These are phyloP conservation scores for Adelosebastes latens DNA, from an alignment of 2,797 vertebrate genomes.

Conservation along the genomic window DNA sequence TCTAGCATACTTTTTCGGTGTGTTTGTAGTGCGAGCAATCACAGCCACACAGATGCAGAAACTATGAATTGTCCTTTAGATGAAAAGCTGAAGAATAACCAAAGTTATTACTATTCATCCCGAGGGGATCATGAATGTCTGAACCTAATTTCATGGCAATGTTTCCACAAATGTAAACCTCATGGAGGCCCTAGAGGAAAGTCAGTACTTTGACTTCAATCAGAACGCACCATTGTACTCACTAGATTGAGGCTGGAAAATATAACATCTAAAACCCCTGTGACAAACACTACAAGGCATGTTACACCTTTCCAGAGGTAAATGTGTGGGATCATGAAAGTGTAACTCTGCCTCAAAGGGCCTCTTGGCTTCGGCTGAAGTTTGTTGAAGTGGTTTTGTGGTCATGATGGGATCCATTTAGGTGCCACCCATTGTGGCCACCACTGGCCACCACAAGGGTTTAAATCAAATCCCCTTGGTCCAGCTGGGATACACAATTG, in stretches of 20 bases:
- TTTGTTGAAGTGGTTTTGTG: conserved; percentile 37
- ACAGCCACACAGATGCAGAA: not conserved
- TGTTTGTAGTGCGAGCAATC: not conserved
- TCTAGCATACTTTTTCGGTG: not conserved
- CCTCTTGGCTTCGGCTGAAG: not conserved
- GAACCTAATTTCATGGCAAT: not conserved
- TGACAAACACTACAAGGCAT: not conserved
- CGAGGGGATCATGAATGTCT: not conserved
- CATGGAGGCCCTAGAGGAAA: not conserved
- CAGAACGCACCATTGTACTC: not conserved
- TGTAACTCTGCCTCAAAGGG: not conserved
- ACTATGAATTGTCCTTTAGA: not conserved
- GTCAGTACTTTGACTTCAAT: not conserved
- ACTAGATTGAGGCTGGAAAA: not conserved
- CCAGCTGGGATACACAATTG: conserved; percentile 6
- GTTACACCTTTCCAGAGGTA: conserved; percentile 7
- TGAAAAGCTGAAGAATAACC: not conserved
- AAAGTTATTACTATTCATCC: not conserved
- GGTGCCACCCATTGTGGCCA: conserved; percentile 15
- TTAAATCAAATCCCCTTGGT: conserved; percentile 27
- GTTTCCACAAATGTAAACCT: not conserved
- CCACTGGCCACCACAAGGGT: conserved; percentile 7
- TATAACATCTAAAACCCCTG: not conserved
- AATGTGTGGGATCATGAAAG: not conserved
- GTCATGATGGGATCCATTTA: conserved; percentile 7